Evolutionary conservation across 2,113 vertebrate species (phyloP), one percentile per base, ranked within the genome.

Genomic region (Ailurus styani): DNA sequence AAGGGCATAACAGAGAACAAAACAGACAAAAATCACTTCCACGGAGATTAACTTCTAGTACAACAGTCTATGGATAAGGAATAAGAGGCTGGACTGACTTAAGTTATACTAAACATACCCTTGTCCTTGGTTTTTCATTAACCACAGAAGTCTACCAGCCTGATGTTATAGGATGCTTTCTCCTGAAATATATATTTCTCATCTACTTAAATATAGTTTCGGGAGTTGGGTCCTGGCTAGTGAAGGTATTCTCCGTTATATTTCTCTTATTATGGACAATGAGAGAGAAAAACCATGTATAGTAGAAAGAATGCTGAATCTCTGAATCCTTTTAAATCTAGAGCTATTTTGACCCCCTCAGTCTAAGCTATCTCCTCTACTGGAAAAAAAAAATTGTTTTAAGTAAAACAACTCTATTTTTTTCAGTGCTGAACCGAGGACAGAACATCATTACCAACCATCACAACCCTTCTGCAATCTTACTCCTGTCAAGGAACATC

Each of bases 401-500:
- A 70, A 20, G 29, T 27, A 66, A 52, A 84, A 81, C 23, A 55
- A 47, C 14, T 79, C 66, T 70, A 57, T 25, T 94, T 66, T 52
- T 95, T 45, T 79, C 78, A 34, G 27, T 55, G 45, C 83, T 57
- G 37, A 89, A 34, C 29, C 75, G 54, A 83, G 79, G 78, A 94
- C 84, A 83, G n/a, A 40, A 64, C 37, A 52, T 95, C 75, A 54
- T 93, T 82, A 78, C 52, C 45, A 73, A 29, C 7, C 68, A 81
- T 79, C n/a, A 18, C 52, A 79, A 7, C 66, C 55, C 70, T 91
- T 96, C 79, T 94, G 89, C 4, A 5, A 34, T 73, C 40, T 73
- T 54, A 34, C 42, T 47, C 68, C 92, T 54, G 75, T 87, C 95
- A 87, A 87, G 73, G 94, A 95, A 95, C 97, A 86, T 85, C 77